Conservation (phyloP, 2,797 vertebrate genomes). For the Kryptolebias ocellatus region DNA sequence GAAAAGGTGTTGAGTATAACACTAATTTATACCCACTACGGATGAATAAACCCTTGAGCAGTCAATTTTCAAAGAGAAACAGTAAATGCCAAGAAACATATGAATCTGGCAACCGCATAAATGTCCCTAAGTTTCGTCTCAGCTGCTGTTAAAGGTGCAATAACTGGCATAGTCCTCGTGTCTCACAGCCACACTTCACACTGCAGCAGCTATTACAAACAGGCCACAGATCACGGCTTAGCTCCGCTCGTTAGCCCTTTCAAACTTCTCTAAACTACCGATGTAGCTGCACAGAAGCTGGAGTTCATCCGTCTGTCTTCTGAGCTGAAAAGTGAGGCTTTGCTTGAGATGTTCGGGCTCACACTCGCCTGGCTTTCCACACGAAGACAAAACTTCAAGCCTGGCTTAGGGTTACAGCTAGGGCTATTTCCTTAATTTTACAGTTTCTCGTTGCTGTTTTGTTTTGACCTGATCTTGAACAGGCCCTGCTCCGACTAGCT, state of each 20-base stretch:
- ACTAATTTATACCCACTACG: constrained; percentile 40
- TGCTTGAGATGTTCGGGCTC: no score
- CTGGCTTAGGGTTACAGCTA: no score
- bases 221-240: constrained; percentile 14
- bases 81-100: constrained; percentile 37
- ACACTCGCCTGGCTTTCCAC: no score
- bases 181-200: constrained; percentile 1
- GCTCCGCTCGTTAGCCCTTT: constrained; percentile 29
- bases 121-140: constrained; percentile 28
- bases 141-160: constrained; percentile 57
- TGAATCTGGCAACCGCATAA: constrained; percentile 48
- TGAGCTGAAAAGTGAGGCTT: constrained; percentile 37
- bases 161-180: constrained; percentile 44
- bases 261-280: neutral
- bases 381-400: no score
- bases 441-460: no score
- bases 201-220: constrained; percentile 17
- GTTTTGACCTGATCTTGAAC: no score
- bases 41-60: constrained; percentile 25
- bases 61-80: constrained; percentile 19
- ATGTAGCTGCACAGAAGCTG: constrained; percentile 5
- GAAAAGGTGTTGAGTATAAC: constrained; percentile 38
- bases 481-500: no score
- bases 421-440: no score
- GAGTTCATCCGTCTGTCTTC: constrained; percentile 9